Evolutionary conservation across 2,113 vertebrate species (phyloP).

Genomic region (Hymenochirus boettgeri): DNA sequence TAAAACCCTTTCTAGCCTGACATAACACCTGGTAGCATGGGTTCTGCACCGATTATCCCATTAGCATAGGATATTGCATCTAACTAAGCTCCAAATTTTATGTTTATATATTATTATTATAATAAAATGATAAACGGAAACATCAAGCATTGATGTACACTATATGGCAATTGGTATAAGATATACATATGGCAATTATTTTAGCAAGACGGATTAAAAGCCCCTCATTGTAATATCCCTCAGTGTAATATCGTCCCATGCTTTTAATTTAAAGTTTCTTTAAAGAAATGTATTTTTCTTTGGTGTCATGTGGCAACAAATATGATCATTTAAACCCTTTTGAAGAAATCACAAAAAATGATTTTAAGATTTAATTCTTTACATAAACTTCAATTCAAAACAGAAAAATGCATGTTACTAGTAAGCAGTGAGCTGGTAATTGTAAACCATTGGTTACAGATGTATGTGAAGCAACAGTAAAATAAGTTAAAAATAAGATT

Average conservation of each 20-base stretch:
- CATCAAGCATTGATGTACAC: no score
- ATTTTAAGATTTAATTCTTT: slow-evolving; percentile 2
- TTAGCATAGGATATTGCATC: no score
- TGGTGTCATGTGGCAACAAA: slow-evolving; percentile 47
- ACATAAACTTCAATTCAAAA: neutral
- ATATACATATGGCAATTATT: slow-evolving; percentile 46
- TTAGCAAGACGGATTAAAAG: slow-evolving; percentile 32
- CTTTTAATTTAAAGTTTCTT: slow-evolving; percentile 55
- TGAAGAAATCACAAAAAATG: slow-evolving; percentile 31
- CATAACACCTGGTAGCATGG: no score
- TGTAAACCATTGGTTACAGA: neutral
- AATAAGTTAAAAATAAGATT: no score
- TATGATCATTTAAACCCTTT: slow-evolving; percentile 50
- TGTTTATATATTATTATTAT: no score
- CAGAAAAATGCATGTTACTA: slow-evolving; percentile 6
- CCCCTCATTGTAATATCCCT: no score
- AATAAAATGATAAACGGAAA: no score
- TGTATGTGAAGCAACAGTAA: neutral
- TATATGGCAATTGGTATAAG: slow-evolving; percentile 22
- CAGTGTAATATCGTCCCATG: slow-evolving; percentile 55
- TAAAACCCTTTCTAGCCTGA: no score
- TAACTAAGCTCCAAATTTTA: no score
- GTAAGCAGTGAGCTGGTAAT: neutral
- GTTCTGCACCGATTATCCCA: no score
- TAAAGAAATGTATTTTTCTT: slow-evolving; percentile 53